Evolutionary conservation across 2,888 invertebrate genomes (phyloP).

Genomic region (Hartigia nigra): DNA sequence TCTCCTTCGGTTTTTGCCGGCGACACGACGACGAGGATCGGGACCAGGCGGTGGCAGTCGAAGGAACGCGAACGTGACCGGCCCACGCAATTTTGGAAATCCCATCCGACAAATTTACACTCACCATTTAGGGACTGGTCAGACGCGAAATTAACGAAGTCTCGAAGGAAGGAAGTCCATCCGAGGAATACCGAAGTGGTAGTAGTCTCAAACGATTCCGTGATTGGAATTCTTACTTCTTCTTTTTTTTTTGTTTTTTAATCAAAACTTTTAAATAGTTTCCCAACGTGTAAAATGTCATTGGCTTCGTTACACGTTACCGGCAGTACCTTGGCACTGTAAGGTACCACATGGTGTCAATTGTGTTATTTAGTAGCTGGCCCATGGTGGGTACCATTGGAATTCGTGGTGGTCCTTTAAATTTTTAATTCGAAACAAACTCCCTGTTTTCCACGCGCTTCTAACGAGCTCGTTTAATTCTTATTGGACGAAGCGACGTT

Average conservation of each 20-base stretch:
- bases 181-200: background rate
- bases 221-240: background rate
- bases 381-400: background rate
- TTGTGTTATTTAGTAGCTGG: background rate
- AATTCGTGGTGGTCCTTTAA: constrained; percentile 21
- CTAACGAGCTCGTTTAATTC: constrained; percentile 24
- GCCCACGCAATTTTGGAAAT: constrained; percentile 41
- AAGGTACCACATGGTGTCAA: background rate
- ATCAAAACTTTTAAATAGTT: background rate
- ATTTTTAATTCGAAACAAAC: constrained; percentile 21
- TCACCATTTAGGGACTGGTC: background rate
- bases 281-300: background rate
- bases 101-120: constrained; percentile 27
- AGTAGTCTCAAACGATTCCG: background rate
- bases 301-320: background rate
- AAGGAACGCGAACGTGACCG: constrained; percentile 33
- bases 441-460: constrained; percentile 19
- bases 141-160: constrained; percentile 1
- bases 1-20: constrained; percentile 56
- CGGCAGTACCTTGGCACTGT: background rate
- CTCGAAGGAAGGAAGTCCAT: background rate
- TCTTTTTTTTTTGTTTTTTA: background rate
- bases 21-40: constrained; percentile 18
- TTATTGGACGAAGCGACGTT: constrained; percentile 10
- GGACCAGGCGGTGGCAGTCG: background rate